These are phyloP conservation scores for Lepidothrix coronata DNA, from an alignment of 2,113 vertebrate species.

Conservation along the genomic window DNA sequence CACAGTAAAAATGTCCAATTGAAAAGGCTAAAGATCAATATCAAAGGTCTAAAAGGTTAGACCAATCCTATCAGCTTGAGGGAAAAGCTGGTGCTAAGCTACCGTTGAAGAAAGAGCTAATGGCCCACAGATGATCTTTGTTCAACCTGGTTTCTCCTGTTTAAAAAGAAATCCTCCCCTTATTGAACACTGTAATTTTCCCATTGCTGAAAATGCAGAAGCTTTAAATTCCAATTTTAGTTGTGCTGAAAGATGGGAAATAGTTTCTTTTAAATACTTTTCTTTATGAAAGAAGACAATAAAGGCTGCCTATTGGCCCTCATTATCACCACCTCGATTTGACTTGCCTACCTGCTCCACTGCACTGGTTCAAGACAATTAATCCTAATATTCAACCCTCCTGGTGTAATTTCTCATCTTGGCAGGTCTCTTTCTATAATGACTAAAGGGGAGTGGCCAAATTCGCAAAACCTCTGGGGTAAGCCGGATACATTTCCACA, in stretches of 20 bases:
- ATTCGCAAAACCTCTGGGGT: conserved; percentile 76
- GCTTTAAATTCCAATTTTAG: conserved; percentile 64
- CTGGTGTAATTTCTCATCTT: conserved; percentile 95
- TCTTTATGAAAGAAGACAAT: conserved; percentile 82
- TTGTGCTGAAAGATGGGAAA: conserved; percentile 67
- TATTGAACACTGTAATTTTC: conserved; percentile 66
- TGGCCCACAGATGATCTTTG: not conserved
- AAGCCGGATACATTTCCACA: conserved; percentile 69
- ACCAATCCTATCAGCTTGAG: conserved; percentile 38
- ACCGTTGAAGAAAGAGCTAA: not conserved
- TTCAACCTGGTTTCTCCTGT: conserved; percentile 3
- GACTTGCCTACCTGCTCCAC: conserved; percentile 87
- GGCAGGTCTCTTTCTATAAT: conserved; percentile 92
- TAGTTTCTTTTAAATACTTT: conserved; percentile 73
- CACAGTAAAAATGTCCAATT: conserved; percentile 42
- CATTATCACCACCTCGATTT: conserved; percentile 87
- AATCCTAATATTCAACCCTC: conserved; percentile 97
- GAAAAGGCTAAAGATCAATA: conserved; percentile 57
- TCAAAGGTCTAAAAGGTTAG: conserved; percentile 51
- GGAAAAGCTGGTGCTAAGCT: not conserved
- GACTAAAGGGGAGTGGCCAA: conserved; percentile 87
- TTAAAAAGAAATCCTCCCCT: conserved; percentile 51
- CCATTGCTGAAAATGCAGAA: conserved; percentile 58
- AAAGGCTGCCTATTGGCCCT: conserved; percentile 79
- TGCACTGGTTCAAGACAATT: conserved; percentile 96